Evolutionary conservation across 1,140 invertebrate species (phyloP).

Genomic region (Pristionchus pacificus): DNA sequence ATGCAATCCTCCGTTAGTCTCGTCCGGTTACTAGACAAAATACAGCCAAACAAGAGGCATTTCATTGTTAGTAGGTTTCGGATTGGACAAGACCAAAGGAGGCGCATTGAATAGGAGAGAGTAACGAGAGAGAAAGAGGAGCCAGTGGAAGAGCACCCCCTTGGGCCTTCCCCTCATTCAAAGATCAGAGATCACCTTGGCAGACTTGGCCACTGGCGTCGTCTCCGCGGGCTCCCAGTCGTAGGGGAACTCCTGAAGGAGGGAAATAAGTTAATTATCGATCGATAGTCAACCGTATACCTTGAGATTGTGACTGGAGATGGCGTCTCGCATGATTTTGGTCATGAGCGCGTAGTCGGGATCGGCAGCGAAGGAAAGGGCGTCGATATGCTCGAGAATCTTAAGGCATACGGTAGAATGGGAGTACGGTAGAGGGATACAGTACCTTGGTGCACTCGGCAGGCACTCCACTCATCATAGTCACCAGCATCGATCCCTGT

Average conservation of each 20-base stretch:
- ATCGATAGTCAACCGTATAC: neutral
- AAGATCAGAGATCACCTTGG: too few species aligned
- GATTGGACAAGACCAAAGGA: too few species aligned
- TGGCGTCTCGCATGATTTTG: constrained; percentile 11
- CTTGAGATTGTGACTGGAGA: constrained; percentile 10
- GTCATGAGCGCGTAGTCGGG: constrained; percentile 28
- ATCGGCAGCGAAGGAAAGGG: constrained; percentile 12
- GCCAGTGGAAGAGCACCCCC: too few species aligned
- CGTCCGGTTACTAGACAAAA: too few species aligned
- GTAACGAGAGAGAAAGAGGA: too few species aligned
- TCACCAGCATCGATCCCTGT: constrained; percentile 7
- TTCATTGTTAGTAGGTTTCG: too few species aligned
- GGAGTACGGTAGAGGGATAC: neutral
- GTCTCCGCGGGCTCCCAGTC: constrained; percentile 28
- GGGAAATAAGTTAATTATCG: neutral
- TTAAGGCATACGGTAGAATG: too few species aligned
- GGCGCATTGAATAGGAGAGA: too few species aligned
- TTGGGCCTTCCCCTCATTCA: neutral
- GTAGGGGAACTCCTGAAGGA: constrained; percentile 27
- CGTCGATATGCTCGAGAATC: constrained; percentile 18
- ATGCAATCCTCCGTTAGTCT: too few species aligned
- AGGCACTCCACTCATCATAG: constrained; percentile 23
- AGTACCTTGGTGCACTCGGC: constrained; percentile 14
- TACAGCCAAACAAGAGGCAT: too few species aligned
- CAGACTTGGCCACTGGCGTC: neutral